A percentile compares a stretch with the other conserved stretches of the same genome.
These are phyloP conservation scores for Halcyon smyrnensis DNA, from an alignment of 2,797 vertebrate species.

Conservation along the genomic window DNA sequence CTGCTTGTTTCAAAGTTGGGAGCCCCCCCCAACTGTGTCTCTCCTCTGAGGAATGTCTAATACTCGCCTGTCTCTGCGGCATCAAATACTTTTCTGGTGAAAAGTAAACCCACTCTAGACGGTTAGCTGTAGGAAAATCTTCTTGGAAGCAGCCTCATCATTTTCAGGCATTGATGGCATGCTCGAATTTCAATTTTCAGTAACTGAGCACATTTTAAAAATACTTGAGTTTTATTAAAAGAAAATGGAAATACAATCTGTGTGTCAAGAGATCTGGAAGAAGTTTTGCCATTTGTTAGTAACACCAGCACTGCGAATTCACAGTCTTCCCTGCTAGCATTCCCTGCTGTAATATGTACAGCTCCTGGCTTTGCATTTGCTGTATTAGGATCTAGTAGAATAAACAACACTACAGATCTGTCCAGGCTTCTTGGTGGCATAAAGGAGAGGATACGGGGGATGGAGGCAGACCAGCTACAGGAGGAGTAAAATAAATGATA, in stretches of 20 bases:
- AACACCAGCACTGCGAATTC: background rate
- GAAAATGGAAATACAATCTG: background rate
- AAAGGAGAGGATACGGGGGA: background rate
- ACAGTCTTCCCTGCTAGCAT: background rate
- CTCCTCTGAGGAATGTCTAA: background rate
- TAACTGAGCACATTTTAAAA: background rate
- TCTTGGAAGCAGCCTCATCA: background rate
- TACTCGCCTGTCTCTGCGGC: background rate
- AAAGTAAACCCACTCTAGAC: background rate
- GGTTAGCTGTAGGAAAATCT: background rate
- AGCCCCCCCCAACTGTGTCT: background rate
- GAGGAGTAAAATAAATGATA: background rate
- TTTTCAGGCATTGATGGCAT: background rate
- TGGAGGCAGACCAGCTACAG: background rate
- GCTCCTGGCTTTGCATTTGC: background rate
- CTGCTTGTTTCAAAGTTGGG: background rate
- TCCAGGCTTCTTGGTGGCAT: background rate
- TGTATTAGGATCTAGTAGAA: background rate
- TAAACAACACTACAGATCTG: background rate
- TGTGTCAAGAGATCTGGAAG: background rate
- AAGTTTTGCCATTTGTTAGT: background rate
- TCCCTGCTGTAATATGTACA: background rate
- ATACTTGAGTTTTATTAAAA: background rate
- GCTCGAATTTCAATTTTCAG: background rate
- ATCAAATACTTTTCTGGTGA: accelerated